Conservation (phyloP, 2,888 invertebrate genomes). For the Amaurobius ferox region DNA sequence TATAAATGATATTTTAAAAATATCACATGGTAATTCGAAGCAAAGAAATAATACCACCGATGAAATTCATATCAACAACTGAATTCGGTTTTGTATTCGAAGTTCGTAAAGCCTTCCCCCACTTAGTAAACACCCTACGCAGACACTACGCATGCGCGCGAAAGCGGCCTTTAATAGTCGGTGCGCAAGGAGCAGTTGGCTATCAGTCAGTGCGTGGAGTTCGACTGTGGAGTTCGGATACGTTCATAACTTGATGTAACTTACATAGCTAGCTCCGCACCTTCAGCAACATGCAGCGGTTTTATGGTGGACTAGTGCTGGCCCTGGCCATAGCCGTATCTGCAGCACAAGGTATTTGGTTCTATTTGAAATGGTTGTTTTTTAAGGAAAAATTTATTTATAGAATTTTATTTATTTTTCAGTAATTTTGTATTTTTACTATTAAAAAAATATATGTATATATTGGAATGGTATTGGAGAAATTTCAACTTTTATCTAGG, state of each 20-base stretch:
- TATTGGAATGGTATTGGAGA: no score
- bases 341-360: slow-evolving; percentile 35
- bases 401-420: no score
- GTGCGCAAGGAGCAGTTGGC: slow-evolving; percentile 12
- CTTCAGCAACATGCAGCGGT: slow-evolving; percentile 45
- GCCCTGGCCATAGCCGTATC: slow-evolving; percentile 21
- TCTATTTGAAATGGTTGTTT: no score
- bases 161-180: background rate
- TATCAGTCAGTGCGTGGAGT: slow-evolving; percentile 38
- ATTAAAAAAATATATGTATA: no score
- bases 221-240: slow-evolving; percentile 27
- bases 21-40: no score
- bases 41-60: background rate
- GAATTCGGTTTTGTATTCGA: slow-evolving; percentile 29
- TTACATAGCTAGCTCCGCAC: background rate
- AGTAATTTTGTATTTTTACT: no score
- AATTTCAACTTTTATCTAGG: no score
- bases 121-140: slow-evolving; percentile 11
- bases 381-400: no score
- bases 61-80: slow-evolving; percentile 5
- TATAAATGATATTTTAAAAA: no score
- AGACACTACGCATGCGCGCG: slow-evolving; percentile 20
- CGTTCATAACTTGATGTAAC: slow-evolving; percentile 28
- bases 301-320: slow-evolving; percentile 17
- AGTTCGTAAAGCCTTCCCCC: slow-evolving; percentile 8